Percentiles rank a stretch among this genome's conserved stretches.
Conservation (phyloP, 2,113 vertebrate genomes). For the Eubucco bourcierii region DNA sequence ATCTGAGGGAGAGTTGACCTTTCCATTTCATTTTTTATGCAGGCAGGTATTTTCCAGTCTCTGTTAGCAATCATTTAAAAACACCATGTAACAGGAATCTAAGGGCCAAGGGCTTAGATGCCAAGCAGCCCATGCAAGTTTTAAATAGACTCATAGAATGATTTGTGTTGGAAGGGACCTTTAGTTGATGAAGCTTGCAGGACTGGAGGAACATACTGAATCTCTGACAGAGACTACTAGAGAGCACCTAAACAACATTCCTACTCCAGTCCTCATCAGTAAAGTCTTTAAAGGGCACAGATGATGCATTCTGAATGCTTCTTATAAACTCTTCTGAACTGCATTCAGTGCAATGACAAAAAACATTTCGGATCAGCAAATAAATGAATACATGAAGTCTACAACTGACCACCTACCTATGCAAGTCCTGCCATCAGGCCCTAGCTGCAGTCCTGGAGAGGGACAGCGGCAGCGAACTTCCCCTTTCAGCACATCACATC, state of each 20-base stretch:
- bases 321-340: background rate
- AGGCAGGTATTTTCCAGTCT: background rate
- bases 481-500: slow-evolving; percentile 92
- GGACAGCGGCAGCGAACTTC: slow-evolving; percentile 93
- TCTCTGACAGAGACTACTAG: background rate
- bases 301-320: background rate
- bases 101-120: background rate
- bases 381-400: background rate
- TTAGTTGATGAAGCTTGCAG: background rate
- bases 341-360: background rate
- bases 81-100: background rate
- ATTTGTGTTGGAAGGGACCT: too few relatives aligned
- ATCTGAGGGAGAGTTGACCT: background rate
- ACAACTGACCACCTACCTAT: slow-evolving; percentile 79
- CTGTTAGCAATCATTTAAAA: background rate
- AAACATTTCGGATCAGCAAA: background rate
- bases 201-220: background rate
- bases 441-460: slow-evolving; percentile 92
- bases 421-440: slow-evolving; percentile 91
- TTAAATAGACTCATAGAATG: background rate
- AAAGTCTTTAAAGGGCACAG: background rate
- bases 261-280: background rate
- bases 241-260: background rate
- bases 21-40: background rate
- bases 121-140: background rate